These are phyloP conservation scores for Amblyteles armatorius DNA, from an alignment of 2,888 invertebrate genomes.

Conservation along the genomic window DNA sequence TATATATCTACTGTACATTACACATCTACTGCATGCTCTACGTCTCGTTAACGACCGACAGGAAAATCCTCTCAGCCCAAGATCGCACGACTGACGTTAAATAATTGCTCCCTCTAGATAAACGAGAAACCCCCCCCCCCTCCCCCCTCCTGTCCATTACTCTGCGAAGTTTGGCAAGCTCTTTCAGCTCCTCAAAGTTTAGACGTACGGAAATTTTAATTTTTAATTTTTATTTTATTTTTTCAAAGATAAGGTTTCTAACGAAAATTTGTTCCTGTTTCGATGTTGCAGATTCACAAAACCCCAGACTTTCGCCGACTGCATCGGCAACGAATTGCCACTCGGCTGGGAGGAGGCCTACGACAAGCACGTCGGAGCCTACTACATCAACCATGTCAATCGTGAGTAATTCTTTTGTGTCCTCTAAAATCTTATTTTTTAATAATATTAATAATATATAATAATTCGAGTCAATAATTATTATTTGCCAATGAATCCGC, in stretches of 20 bases:
- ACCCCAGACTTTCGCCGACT: conserved; percentile 98
- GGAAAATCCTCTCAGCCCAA: conserved; percentile 60
- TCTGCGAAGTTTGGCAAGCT: conserved; percentile 8
- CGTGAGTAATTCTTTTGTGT: conserved; percentile 88
- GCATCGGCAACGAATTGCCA: conserved; percentile 98
- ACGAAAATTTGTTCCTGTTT: conserved; percentile 66
- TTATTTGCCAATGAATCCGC: background rate
- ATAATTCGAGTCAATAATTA: too few relatives aligned
- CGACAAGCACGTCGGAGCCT: conserved; percentile 97
- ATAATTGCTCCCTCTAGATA: conserved; percentile 45
- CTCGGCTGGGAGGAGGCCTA: conserved; percentile 99
- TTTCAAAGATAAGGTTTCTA: background rate
- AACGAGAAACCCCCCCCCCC: conserved; percentile 5
- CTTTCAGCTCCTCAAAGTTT: background rate
- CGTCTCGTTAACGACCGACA: conserved; percentile 59
- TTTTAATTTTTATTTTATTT: background rate
- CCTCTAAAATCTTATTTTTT: conserved; percentile 29
- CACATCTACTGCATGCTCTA: conserved; percentile 12
- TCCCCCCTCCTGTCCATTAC: background rate
- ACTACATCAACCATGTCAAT: conserved; percentile 98
- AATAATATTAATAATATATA: background rate
- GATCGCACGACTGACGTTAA: conserved; percentile 53
- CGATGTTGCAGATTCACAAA: conserved; percentile 95
- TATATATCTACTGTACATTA: background rate
- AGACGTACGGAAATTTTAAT: background rate